A percentile compares a stretch with the other conserved stretches of the same genome.
These are phyloP conservation scores for Caenorhabditis sp. DNA, from an alignment of 2,888 invertebrate species.

Conservation along the genomic window DNA sequence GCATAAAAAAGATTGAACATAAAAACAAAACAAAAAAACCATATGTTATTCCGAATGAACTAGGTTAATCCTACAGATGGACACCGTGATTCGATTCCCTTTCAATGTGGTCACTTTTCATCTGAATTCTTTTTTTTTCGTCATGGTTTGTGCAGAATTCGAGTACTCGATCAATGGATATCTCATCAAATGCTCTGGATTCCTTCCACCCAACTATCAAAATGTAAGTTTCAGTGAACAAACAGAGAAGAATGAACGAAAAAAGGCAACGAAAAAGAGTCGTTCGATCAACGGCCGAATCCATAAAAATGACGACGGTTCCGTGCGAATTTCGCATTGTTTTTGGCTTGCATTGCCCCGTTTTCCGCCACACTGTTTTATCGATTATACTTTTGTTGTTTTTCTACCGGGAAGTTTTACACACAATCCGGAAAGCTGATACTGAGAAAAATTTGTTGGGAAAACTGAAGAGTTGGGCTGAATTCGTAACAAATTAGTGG, in stretches of 20 bases:
- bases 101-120: conserved; percentile 12
- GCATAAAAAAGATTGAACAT: not conserved
- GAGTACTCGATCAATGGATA: conserved; percentile 62
- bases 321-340: conserved; percentile 49
- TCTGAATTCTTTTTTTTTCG: not conserved
- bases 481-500: not conserved
- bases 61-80: conserved; percentile 30
- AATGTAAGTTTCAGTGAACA: conserved; percentile 26
- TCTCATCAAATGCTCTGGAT: conserved; percentile 44
- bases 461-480: not conserved
- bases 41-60: not conserved
- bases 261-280: conserved; percentile 18
- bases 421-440: not conserved
- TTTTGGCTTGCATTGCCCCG: conserved; percentile 27
- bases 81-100: conserved; percentile 6
- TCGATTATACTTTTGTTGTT: conserved; percentile 26
- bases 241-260: not conserved
- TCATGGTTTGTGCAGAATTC: conserved; percentile 55
- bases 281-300: not conserved
- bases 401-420: conserved; percentile 11
- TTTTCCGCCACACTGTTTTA: conserved; percentile 37
- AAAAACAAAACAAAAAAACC: not conserved
- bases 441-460: not conserved
- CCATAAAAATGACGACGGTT: conserved; percentile 40
- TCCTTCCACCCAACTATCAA: conserved; percentile 10